Evolutionary conservation across 2,888 invertebrate species (phyloP).

Genomic region (Chirona hameri): DNA sequence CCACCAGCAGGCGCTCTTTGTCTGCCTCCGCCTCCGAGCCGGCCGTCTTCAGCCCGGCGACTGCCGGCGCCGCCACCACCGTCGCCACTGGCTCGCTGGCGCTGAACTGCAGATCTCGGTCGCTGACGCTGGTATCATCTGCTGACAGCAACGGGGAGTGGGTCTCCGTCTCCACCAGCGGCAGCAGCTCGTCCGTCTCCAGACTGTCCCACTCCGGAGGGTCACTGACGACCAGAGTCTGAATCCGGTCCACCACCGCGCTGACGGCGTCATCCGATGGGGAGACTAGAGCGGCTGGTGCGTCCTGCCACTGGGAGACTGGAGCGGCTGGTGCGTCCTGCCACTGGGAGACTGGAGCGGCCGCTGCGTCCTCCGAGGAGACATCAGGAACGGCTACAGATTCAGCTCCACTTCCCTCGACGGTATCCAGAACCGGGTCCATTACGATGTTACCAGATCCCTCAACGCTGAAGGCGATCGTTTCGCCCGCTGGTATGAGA

Average conservation of each 20-base stretch:
- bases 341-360: background rate
- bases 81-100: background rate
- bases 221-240: background rate
- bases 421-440: background rate
- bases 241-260: background rate
- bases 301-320: no score
- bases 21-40: background rate
- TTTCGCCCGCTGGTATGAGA: no score
- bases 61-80: background rate
- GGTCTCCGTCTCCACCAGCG: background rate
- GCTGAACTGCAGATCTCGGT: background rate
- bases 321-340: background rate
- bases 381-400: background rate
- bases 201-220: background rate
- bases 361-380: background rate
- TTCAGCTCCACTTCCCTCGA: background rate
- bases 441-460: no score
- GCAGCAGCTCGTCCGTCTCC: constrained; percentile 1
- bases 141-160: background rate
- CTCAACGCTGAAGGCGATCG: no score
- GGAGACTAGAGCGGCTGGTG: background rate
- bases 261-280: background rate
- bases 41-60: no score
- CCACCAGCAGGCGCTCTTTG: background rate
- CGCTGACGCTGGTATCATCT: background rate